Percentiles rank a stretch among this genome's conserved stretches.
Evolutionary conservation across 53 echinoderm and acorn worm genomes (phyloP).

Genomic region (Hippasteria phrygiana): DNA sequence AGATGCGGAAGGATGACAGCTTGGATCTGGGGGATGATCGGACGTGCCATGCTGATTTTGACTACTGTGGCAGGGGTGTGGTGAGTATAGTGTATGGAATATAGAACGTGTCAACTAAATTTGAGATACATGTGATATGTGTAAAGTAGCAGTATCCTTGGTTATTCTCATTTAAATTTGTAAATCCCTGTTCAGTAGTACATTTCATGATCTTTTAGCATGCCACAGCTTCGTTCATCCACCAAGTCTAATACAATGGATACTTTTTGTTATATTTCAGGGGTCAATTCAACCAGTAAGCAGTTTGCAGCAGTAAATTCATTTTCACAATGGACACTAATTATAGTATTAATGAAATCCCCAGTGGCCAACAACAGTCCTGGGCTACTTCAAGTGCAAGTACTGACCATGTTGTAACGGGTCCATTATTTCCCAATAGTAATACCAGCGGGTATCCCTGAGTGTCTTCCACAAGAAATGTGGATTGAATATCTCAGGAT

Average conservation of each 20-base stretch:
- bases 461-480: conserved; percentile 12
- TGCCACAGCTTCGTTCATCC: conserved; percentile 12
- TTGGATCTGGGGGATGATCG: too few relatives aligned
- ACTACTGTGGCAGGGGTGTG: background rate
- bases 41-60: too few relatives aligned
- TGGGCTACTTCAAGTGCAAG: background rate
- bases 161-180: background rate
- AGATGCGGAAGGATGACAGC: too few relatives aligned
- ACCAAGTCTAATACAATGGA: background rate
- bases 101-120: background rate
- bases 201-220: background rate
- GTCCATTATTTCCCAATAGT: background rate
- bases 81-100: background rate
- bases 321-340: too few relatives aligned
- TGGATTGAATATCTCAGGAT: conserved; percentile 27
- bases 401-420: background rate
- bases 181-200: background rate
- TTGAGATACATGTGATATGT: too few relatives aligned
- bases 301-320: too few relatives aligned
- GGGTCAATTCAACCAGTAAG: too few relatives aligned
- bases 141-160: background rate
- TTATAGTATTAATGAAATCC: background rate
- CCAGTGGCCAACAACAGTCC: background rate
- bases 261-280: too few relatives aligned
- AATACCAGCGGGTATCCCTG: background rate